phyloP scores from a whole-genome alignment of 2,888 invertebrate genomes.

The Lasioglossum pauxillum region DNA sequence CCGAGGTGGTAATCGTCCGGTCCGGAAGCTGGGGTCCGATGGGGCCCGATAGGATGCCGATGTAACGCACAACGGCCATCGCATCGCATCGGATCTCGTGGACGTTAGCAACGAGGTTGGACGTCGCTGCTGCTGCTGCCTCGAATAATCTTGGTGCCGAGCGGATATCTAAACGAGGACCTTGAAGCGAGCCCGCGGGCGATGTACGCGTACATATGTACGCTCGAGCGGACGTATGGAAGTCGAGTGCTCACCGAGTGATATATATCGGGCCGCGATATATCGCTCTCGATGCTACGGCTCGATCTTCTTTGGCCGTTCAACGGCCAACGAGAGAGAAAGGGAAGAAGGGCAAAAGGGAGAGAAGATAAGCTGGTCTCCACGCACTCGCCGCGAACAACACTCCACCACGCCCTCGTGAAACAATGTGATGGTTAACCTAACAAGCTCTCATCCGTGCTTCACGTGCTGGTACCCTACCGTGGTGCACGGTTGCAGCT shows the following conservation, averaged over 20 bases:
- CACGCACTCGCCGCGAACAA: constrained; percentile 64
- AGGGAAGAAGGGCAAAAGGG: constrained; percentile 14
- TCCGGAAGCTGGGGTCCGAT: constrained; percentile 66
- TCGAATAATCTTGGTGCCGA: constrained; percentile 69
- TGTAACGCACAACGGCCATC: constrained; percentile 52
- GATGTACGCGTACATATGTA: constrained; percentile 61
- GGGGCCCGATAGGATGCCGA: constrained; percentile 40
- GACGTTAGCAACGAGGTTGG: constrained; percentile 33
- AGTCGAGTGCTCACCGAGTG: constrained; percentile 71
- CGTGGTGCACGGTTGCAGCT: constrained; percentile 63
- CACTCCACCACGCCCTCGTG: constrained; percentile 72
- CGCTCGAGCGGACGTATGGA: constrained; percentile 65
- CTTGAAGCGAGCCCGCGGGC: constrained; percentile 65
- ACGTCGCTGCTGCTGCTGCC: constrained; percentile 39
- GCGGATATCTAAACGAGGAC: constrained; percentile 73
- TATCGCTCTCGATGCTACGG: constrained; percentile 74
- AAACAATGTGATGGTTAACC: constrained; percentile 79
- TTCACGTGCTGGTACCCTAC: constrained; percentile 59
- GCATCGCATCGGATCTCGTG: constrained; percentile 26
- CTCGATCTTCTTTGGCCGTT: constrained; percentile 66
- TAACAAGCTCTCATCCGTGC: constrained; percentile 76
- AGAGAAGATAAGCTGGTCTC: constrained; percentile 25
- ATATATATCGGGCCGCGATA: constrained; percentile 77
- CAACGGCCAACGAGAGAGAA: background rate
- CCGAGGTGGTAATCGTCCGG: constrained; percentile 67